phyloP scores from a whole-genome alignment of 2,797 vertebrate species.

The Miichthys miiuy region DNA sequence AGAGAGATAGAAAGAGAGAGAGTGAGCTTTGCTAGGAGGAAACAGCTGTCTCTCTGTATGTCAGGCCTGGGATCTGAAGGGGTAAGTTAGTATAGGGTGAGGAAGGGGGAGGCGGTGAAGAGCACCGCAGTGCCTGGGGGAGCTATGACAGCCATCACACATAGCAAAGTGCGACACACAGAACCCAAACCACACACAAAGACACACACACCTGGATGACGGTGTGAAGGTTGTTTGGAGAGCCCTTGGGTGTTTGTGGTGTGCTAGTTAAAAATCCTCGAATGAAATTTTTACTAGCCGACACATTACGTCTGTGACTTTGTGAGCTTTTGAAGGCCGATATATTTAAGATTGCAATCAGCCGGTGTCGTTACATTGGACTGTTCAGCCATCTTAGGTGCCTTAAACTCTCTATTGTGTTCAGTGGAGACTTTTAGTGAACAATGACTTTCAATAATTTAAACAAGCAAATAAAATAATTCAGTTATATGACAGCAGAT shows the following conservation, averaged over 20 bases:
- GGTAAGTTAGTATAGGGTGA: constrained; percentile 52
- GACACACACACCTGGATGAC: constrained; percentile 63
- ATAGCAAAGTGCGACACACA: constrained; percentile 44
- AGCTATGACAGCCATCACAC: constrained; percentile 59
- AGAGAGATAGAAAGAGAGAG: constrained; percentile 22
- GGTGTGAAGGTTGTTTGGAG: constrained; percentile 59
- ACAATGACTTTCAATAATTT: not conserved
- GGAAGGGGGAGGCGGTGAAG: constrained; percentile 44
- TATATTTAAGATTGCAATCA: constrained; percentile 21
- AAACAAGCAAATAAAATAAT: not conserved
- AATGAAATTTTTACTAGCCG: constrained; percentile 34
- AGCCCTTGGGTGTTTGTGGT: constrained; percentile 53
- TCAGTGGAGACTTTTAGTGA: not conserved
- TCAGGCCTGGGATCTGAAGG: constrained; percentile 66
- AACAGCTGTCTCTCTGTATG: constrained; percentile 79
- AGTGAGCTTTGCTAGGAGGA: constrained; percentile 66
- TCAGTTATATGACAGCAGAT: not conserved
- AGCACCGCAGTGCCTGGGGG: constrained; percentile 55
- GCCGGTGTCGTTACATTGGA: not conserved
- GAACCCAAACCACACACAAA: constrained; percentile 17
- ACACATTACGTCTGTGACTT: not conserved
- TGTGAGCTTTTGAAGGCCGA: constrained; percentile 10
- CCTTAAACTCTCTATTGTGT: not conserved
- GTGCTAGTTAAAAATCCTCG: constrained; percentile 52
- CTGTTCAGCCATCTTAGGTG: not conserved